These are phyloP conservation scores for Scolopax bukidnonensis DNA, from an alignment of 2,797 vertebrate genomes.

Conservation along the genomic window DNA sequence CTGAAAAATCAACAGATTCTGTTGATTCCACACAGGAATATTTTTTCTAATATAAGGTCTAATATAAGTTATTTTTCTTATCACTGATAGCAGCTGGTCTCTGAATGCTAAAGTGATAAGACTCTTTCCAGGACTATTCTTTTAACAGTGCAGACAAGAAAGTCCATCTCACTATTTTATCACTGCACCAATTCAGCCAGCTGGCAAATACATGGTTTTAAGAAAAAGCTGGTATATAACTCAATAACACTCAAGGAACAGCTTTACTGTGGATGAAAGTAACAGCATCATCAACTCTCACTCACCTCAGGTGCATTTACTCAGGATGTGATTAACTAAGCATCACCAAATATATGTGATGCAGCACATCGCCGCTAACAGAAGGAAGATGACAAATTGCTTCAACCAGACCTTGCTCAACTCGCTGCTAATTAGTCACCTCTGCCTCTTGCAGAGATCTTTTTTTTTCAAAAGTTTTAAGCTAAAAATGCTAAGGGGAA, in stretches of 20 bases:
- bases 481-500: background rate
- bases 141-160: background rate
- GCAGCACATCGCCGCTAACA: background rate
- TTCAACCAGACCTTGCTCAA: background rate
- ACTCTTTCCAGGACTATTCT: background rate
- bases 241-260: background rate
- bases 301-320: background rate
- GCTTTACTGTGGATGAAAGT: background rate
- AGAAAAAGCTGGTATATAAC: background rate
- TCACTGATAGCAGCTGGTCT: background rate
- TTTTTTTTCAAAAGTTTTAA: background rate
- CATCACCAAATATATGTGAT: background rate
- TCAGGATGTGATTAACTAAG: background rate
- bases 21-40: background rate
- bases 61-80: background rate
- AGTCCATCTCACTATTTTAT: background rate
- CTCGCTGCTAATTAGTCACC: background rate
- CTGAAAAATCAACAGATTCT: background rate
- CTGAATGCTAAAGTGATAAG: background rate
- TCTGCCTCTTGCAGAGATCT: background rate
- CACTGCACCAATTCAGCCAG: background rate
- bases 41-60: background rate
- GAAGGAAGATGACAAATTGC: background rate
- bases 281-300: background rate
- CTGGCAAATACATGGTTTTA: background rate